Percentiles rank a stretch among this genome's conserved stretches.
Evolutionary conservation across 2,888 invertebrate genomes (phyloP).

Genomic region (Machimus rusticus): DNA sequence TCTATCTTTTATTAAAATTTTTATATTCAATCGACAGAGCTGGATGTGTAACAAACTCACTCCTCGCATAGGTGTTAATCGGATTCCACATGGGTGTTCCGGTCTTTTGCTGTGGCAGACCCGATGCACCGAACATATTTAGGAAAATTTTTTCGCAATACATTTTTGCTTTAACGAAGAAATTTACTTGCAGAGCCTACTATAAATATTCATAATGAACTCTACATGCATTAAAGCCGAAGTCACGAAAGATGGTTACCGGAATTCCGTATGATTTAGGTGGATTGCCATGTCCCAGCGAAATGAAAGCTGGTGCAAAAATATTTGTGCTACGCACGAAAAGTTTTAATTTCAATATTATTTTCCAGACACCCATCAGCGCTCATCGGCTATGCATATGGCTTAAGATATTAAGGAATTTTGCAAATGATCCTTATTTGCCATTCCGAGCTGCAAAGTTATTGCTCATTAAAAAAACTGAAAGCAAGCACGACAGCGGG

Average conservation of each 20-base stretch:
- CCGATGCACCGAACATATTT: neutral
- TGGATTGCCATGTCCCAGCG: neutral
- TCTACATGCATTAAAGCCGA: neutral
- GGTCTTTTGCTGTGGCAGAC: neutral
- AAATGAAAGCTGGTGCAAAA: neutral
- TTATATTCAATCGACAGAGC: neutral
- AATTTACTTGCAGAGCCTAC: neutral
- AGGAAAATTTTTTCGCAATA: neutral
- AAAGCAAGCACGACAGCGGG: neutral
- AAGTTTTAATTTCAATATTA: neutral
- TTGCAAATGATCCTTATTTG: neutral
- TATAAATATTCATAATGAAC: neutral
- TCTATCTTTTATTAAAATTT: constrained; percentile 5
- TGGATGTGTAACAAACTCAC: neutral
- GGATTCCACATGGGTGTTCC: neutral
- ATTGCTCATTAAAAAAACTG: neutral
- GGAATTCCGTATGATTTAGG: neutral
- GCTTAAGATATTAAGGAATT: neutral
- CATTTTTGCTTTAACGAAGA: neutral
- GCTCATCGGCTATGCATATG: neutral
- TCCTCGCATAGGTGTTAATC: neutral
- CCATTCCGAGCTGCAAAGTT: neutral
- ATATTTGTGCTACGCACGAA: neutral
- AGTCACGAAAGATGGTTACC: neutral
- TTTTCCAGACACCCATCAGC: neutral